phyloP scores from a whole-genome alignment of 2,888 invertebrate genomes.

The Drosophila subsilvestris region DNA sequence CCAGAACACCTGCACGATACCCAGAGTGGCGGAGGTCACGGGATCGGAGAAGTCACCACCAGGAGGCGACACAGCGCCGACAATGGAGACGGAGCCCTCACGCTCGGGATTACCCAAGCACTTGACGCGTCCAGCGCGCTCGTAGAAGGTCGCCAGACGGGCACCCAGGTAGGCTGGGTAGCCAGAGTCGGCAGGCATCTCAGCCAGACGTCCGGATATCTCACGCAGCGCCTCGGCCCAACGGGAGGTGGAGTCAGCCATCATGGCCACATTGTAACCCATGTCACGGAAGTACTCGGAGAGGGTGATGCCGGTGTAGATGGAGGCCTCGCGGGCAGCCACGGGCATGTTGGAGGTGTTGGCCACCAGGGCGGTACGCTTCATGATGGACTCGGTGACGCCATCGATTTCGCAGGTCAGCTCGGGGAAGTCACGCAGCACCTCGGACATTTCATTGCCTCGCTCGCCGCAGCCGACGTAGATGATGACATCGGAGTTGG shows the following conservation, averaged over 20 bases:
- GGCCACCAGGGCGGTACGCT: constrained; percentile 98
- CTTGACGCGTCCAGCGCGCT: constrained; percentile 98
- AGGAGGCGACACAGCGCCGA: constrained; percentile 99
- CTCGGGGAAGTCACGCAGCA: constrained; percentile 99
- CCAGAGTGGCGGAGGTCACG: constrained; percentile 98
- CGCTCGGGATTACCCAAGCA: constrained; percentile 98
- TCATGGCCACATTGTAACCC: constrained; percentile 99
- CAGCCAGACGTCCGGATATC: constrained; percentile 97
- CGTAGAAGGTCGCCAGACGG: constrained; percentile 99
- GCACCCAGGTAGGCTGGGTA: constrained; percentile 99
- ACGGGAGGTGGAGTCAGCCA: constrained; percentile 99
- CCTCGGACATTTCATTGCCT: constrained; percentile 99
- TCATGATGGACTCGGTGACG: constrained; percentile 99
- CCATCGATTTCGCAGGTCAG: constrained; percentile 98
- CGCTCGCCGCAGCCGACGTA: constrained; percentile 99
- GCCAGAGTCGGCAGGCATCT: constrained; percentile 99
- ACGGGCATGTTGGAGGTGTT: constrained; percentile 99
- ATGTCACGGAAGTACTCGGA: constrained; percentile 99
- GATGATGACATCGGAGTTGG: constrained; percentile 99
- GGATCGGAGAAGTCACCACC: constrained; percentile 99
- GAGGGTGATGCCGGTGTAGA: constrained; percentile 99
- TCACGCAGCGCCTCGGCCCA: constrained; percentile 99
- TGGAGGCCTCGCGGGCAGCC: constrained; percentile 99
- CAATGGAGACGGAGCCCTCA: constrained; percentile 99
- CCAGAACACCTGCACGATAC: constrained; percentile 99